These are phyloP conservation scores for Felis chaus DNA, from an alignment of 2,113 vertebrate genomes.

Conservation along the genomic window DNA sequence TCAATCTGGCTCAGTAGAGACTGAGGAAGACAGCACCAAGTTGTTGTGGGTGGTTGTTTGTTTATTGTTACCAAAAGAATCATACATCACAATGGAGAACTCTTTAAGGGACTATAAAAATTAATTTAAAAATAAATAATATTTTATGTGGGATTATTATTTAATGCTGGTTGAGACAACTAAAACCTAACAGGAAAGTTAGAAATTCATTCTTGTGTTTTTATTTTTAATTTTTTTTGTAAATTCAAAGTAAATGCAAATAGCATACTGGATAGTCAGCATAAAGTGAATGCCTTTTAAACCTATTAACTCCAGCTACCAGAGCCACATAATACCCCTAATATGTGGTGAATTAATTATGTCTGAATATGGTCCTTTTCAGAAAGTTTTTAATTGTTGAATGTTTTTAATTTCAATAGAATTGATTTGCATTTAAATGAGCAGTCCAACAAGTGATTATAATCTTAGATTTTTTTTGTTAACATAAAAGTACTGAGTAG, in stretches of 20 bases:
- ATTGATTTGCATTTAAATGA: constrained; percentile 61
- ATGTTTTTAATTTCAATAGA: constrained; percentile 38
- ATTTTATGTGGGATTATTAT: background rate
- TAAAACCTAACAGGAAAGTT: background rate
- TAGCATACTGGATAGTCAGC: background rate
- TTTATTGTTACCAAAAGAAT: background rate
- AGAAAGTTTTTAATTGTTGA: constrained; percentile 56
- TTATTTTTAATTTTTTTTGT: background rate
- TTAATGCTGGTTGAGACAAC: background rate
- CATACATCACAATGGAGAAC: background rate
- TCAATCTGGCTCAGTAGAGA: background rate
- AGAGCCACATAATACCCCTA: background rate
- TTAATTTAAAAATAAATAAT: background rate
- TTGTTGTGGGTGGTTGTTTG: background rate
- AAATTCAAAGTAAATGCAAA: background rate
- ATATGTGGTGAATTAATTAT: background rate
- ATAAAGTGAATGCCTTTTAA: background rate
- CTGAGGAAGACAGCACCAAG: background rate
- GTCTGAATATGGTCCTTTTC: background rate
- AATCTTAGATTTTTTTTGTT: constrained; percentile 3
- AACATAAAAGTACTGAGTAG: constrained; percentile 4
- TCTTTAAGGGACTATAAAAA: background rate
- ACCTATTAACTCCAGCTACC: background rate
- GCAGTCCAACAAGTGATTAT: constrained; percentile 25
- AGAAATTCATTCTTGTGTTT: background rate